Base-by-base conservation (phyloP, 2,888 invertebrate genomes). In the Cheilosia variabilis region DNA sequence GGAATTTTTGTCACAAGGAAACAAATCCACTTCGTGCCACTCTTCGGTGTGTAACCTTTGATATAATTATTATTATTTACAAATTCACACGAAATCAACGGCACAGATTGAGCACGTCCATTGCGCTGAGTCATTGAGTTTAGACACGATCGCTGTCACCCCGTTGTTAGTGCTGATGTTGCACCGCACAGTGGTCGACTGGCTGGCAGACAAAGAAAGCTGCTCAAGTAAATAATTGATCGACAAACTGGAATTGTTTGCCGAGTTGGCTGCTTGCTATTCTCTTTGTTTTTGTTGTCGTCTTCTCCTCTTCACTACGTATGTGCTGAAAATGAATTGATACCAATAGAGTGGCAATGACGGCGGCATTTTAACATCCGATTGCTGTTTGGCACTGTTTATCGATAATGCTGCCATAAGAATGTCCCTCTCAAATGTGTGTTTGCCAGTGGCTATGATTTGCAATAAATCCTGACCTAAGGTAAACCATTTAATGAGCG, bases 71-170 rank as follows among this genome's bases (percentile, higher is more conserved):
- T 24, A n/a, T 62, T 15, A 63, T 63, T 55, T 63, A 53, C 53
- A 45, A 62, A 71, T 19, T 37, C 24, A 27, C 43, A 60, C 37
- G 17, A 27, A 60, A 45, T 24, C 71, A 52, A 53, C 17, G n/a
- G 50, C 4, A 31, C 10, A n/a, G 13, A 41, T 41, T 60, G 22
- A 43, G 31, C 47, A 65, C 65, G 62, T 65, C 41, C 65, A 27
- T 24, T 19, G 75, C 34, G 73, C 50, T 75, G 75, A 75, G 37
- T 75, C 75, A 69, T 69, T 34, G n/a, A 27, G 58, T 75, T 66
- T 50, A 50, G 37, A 27, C 65, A 66, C 50, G 75, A 75, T 75
- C 75, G 17, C 19, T 58, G 50, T 57, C 55, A 65, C 45, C 63
- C 62, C 55, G 34, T 55, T 73, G 17, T 27, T 57, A 9, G 22